Percentiles rank a stretch among this genome's conserved stretches.
Evolutionary conservation across 2,888 invertebrate genomes (phyloP).

Genomic region (Dicycla oo): DNA sequence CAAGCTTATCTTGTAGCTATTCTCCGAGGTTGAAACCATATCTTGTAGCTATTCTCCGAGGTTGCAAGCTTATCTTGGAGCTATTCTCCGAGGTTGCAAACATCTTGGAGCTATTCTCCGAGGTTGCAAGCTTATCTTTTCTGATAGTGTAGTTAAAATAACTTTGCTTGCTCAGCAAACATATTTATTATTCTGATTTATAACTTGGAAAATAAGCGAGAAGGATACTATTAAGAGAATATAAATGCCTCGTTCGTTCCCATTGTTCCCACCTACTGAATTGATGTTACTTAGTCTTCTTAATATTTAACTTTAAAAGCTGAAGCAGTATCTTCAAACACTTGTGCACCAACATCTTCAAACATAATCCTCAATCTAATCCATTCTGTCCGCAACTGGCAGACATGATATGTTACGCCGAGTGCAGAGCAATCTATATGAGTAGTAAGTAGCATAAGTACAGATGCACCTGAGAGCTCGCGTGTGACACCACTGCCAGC

Average conservation of each 20-base stretch:
- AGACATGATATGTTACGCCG: neutral
- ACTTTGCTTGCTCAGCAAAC: neutral
- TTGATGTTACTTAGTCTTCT: no score
- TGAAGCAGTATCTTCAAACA: no score
- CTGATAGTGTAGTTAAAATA: neutral
- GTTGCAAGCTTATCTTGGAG: neutral
- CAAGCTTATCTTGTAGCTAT: constrained; percentile 2
- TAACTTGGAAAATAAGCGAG: neutral
- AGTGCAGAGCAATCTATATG: neutral
- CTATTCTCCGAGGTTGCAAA: neutral
- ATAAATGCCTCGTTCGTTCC: neutral
- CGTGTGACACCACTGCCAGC: constrained; percentile 4
- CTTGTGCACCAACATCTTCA: neutral
- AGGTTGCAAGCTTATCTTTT: neutral
- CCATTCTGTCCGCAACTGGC: neutral
- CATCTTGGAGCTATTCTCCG: neutral
- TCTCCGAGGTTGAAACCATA: no score
- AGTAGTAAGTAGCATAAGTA: neutral
- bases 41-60: neutral
- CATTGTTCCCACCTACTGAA: no score
- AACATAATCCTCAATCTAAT: neutral
- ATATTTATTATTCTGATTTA: neutral
- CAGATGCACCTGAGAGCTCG: neutral
- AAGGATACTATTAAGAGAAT: no score
- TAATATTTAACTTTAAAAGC: no score